phyloP scores from a whole-genome alignment of 2,888 invertebrate genomes.

The Metellina segmentata region DNA sequence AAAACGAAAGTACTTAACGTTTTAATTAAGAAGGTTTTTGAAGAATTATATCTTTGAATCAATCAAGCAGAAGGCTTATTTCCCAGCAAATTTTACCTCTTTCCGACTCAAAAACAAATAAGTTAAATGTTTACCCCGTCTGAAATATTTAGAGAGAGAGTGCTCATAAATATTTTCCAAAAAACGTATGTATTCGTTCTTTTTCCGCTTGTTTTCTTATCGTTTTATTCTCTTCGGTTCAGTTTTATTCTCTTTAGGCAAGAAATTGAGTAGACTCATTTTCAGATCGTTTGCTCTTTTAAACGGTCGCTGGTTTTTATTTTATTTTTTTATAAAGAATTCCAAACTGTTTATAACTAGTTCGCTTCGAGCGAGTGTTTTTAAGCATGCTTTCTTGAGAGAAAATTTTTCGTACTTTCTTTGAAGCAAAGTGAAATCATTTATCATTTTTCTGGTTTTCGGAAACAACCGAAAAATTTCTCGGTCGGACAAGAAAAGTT shows the following conservation, averaged over 20 bases:
- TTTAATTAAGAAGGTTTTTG: constrained; percentile 35
- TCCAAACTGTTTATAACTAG: neutral
- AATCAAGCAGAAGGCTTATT: constrained; percentile 37
- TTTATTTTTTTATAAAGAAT: neutral
- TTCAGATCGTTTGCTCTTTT: neutral
- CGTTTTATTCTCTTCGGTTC: neutral
- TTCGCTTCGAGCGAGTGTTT: neutral
- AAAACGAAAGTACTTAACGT: constrained; percentile 18
- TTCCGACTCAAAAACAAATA: constrained; percentile 9
- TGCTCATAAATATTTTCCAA: constrained; percentile 39
- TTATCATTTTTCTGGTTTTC: neutral
- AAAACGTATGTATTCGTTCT: neutral
- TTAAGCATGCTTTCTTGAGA: no score
- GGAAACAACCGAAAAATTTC: no score
- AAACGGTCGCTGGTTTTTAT: neutral
- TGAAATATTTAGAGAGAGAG: constrained; percentile 49
- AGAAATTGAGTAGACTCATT: constrained; percentile 2
- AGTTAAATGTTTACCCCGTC: constrained; percentile 44
- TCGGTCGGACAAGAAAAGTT: no score
- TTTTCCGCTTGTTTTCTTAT: neutral
- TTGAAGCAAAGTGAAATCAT: neutral
- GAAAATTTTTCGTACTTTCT: no score
- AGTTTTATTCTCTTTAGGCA: constrained; percentile 6
- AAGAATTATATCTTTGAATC: constrained; percentile 36
- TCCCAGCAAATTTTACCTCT: constrained; percentile 32